A percentile compares a stretch with the other conserved stretches of the same genome.
phyloP scores from a whole-genome alignment of 2,888 invertebrate genomes.

The Calliopum simillimum region DNA sequence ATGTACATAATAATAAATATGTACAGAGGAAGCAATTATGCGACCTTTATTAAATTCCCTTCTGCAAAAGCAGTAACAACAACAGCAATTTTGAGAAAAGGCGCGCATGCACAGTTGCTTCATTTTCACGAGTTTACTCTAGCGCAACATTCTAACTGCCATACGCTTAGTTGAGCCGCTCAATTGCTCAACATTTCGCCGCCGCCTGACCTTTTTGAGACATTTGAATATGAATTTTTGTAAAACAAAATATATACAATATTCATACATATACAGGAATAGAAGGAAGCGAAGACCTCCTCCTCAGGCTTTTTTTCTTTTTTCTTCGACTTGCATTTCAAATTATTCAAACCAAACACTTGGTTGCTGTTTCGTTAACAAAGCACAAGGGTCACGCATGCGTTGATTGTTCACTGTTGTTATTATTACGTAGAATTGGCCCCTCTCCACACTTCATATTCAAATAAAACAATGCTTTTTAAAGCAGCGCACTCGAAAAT shows the following conservation, averaged over 20 bases:
- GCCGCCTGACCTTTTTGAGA: slow-evolving; percentile 1
- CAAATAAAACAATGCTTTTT: slow-evolving; percentile 16
- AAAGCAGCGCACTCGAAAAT: neutral
- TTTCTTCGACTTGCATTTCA: no score
- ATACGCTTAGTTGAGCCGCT: neutral
- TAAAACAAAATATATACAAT: neutral
- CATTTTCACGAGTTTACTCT: slow-evolving; percentile 12
- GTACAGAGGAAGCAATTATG: no score
- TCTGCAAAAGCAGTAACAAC: no score
- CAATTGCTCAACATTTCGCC: neutral
- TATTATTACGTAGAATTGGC: slow-evolving; percentile 3
- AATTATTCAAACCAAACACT: neutral
- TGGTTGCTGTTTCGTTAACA: neutral
- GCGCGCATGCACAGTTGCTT: slow-evolving; percentile 22
- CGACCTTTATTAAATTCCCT: no score
- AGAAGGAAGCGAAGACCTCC: slow-evolving; percentile 14
- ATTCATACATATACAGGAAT: neutral
- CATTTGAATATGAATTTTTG: slow-evolving; percentile 5
- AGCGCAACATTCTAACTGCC: slow-evolving; percentile 22
- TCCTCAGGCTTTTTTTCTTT: neutral
- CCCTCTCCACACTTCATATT: slow-evolving; percentile 5
- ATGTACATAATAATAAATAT: no score
- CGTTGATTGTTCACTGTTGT: slow-evolving; percentile 19
- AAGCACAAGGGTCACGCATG: slow-evolving; percentile 26
- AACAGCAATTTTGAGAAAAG: neutral